Evolutionary conservation across 2,113 vertebrate genomes (phyloP).

Genomic region (Nyctereutes procyonoides): DNA sequence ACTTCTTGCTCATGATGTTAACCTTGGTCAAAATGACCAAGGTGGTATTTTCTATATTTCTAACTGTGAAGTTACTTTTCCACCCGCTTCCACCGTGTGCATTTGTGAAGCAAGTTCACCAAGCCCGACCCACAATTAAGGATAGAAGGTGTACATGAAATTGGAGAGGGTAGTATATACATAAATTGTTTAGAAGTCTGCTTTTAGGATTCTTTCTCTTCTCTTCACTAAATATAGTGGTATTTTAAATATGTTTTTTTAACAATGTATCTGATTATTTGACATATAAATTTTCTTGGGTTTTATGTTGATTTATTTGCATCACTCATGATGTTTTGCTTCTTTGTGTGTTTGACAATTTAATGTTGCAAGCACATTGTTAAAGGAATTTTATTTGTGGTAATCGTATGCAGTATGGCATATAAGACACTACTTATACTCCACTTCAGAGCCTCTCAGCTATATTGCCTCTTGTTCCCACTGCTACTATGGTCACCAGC

Average conservation of each 20-base stretch:
- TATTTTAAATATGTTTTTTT: not conserved
- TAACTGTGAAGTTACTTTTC: not conserved
- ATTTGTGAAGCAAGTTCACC: not conserved
- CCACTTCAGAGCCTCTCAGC: not conserved
- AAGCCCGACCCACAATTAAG: not conserved
- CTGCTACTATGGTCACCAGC: not conserved
- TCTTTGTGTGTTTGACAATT: not conserved
- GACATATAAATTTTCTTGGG: not conserved
- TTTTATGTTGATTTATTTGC: not conserved
- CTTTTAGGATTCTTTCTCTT: not conserved
- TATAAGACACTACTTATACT: too few relatives aligned
- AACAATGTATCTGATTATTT: not conserved
- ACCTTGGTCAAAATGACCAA: not conserved
- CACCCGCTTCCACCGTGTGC: not conserved
- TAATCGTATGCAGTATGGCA: not conserved
- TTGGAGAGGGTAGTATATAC: not conserved
- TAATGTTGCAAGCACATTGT: not conserved
- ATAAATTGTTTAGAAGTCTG: not conserved
- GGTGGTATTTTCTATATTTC: not conserved
- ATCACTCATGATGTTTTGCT: not conserved
- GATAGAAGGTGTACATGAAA: not conserved
- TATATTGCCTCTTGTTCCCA: not conserved
- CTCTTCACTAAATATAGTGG: not conserved
- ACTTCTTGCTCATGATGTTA: not conserved
- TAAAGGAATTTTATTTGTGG: not conserved